Evolutionary conservation across 2,797 vertebrate genomes (phyloP).

Genomic region (Lacerta viridis): DNA sequence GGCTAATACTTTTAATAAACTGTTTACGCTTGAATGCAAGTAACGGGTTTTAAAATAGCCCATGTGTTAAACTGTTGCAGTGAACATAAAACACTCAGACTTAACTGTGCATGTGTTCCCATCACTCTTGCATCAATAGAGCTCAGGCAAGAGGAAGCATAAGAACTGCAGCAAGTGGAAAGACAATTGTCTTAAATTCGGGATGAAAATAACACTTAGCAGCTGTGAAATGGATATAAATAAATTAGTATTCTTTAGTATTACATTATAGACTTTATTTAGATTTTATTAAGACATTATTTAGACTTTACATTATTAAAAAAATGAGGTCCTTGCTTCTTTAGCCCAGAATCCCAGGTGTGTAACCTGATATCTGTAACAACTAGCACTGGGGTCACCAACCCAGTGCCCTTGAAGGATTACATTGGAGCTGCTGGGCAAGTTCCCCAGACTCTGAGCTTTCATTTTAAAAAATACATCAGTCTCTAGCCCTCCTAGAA

Average conservation of each 20-base stretch:
- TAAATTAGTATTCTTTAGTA: not conserved
- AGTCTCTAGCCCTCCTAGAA: too few species aligned
- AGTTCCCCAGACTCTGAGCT: too few species aligned
- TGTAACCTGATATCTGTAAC: too few species aligned
- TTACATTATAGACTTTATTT: too few species aligned
- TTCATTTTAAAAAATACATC: too few species aligned
- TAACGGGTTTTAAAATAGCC: constrained; percentile 1
- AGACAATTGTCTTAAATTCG: not conserved
- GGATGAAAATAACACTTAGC: not conserved
- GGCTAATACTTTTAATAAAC: constrained; percentile 26
- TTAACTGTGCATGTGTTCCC: constrained; percentile 20
- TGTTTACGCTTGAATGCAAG: constrained; percentile 1
- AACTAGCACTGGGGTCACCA: too few species aligned
- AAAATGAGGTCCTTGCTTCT: too few species aligned
- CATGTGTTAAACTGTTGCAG: not conserved
- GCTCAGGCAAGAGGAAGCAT: not conserved
- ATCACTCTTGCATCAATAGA: not conserved
- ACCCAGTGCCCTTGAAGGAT: too few species aligned
- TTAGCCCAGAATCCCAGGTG: too few species aligned
- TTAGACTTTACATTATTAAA: too few species aligned
- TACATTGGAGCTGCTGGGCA: too few species aligned
- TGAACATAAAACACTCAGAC: constrained; percentile 35
- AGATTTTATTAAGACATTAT: too few species aligned
- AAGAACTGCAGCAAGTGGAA: constrained; percentile 25
- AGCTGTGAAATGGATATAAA: not conserved